Conservation (phyloP, 2,113 vertebrate genomes). For the Chaetura pelagica region DNA sequence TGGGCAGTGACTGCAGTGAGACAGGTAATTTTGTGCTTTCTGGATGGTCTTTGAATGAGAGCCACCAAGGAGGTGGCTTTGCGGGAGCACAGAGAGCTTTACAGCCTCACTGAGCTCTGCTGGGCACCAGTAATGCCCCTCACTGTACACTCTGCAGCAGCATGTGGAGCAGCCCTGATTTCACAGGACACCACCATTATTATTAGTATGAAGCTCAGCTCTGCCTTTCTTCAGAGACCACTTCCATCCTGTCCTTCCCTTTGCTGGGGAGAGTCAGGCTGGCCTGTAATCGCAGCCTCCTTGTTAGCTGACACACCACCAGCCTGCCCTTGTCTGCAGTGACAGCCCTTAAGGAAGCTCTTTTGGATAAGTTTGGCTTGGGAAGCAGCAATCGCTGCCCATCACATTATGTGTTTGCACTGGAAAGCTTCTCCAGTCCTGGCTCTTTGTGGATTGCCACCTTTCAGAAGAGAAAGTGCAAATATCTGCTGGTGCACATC, state of each 20-base stretch:
- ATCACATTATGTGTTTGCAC: fast-evolving
- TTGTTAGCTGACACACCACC: background rate
- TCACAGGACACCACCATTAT: background rate
- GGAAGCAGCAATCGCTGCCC: background rate
- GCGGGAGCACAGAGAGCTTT: background rate
- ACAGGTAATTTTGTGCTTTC: background rate
- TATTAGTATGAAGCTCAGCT: background rate
- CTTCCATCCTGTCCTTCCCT: background rate
- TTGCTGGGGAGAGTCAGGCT: background rate
- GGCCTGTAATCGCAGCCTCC: too few species aligned
- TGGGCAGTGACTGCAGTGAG: background rate
- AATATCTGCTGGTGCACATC: background rate
- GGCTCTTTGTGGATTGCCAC: background rate
- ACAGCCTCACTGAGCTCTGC: background rate
- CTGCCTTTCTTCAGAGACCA: background rate
- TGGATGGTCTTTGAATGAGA: background rate
- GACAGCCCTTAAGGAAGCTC: background rate
- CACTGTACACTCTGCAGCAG: background rate
- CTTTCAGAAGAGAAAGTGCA: background rate
- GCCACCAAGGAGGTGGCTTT: background rate
- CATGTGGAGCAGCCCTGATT: background rate
- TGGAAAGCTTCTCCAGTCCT: background rate
- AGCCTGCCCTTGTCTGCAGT: background rate
- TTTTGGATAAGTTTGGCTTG: background rate
- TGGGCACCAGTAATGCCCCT: background rate